A percentile compares a stretch with the other conserved stretches of the same genome.
Conservation (phyloP, 2,113 vertebrate species). For the Tetraodon nigroviridis region DNA sequence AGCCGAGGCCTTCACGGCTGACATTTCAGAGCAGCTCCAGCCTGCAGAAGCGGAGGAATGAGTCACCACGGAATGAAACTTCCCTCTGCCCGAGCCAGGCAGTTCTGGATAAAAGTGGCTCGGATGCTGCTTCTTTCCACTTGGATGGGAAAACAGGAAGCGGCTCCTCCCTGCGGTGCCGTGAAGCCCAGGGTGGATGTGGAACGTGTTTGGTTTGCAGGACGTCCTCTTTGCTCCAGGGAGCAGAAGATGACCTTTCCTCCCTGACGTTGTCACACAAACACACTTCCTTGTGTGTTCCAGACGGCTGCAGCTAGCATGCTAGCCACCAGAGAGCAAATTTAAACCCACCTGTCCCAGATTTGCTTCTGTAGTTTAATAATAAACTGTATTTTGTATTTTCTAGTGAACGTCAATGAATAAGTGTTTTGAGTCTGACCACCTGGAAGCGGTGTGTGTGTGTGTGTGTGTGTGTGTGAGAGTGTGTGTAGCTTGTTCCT, state of each 20-base stretch:
- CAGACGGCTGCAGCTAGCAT: too few species aligned
- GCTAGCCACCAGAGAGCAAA: too few species aligned
- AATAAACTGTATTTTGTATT: too few species aligned
- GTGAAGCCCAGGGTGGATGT: constrained; percentile 36
- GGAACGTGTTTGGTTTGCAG: constrained; percentile 38
- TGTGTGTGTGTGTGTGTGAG: background rate
- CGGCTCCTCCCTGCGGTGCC: constrained; percentile 43
- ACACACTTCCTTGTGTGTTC: constrained; percentile 15
- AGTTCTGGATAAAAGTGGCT: constrained; percentile 10
- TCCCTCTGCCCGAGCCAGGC: constrained; percentile 42
- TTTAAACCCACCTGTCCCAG: too few species aligned
- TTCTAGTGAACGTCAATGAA: too few species aligned
- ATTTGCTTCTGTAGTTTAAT: too few species aligned
- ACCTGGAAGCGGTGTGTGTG: too few species aligned
- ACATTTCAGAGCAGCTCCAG: constrained; percentile 35
- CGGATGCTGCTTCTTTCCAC: constrained; percentile 51
- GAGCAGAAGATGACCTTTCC: constrained; percentile 27
- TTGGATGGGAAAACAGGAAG: constrained; percentile 68
- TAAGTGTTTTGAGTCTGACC: too few species aligned
- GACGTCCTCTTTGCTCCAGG: constrained; percentile 53
- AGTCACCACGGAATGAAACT: constrained; percentile 53
- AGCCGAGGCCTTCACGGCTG: constrained; percentile 24
- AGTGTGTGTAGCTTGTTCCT: background rate
- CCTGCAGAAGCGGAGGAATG: constrained; percentile 35
- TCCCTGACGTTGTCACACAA: constrained; percentile 21